A percentile compares a stretch with the other conserved stretches of the same genome.
Conservation (phyloP, 1,140 invertebrate species). For the Drosophila bipectinata region DNA sequence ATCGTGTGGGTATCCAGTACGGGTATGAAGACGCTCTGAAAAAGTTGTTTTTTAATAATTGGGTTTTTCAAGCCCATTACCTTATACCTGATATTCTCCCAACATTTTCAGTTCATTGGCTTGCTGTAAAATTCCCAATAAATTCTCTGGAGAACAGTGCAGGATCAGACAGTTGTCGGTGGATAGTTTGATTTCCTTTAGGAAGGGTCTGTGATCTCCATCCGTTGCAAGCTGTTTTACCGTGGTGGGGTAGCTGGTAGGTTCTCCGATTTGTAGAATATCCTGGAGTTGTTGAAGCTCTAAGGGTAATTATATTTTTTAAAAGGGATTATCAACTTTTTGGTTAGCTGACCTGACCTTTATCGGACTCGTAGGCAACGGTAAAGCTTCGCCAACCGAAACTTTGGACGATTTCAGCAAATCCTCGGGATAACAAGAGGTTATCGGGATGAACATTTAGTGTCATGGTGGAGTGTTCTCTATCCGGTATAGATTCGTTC, state of each 20-base stretch:
- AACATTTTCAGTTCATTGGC: constrained; percentile 93
- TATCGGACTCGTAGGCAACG: constrained; percentile 92
- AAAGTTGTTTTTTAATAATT: not conserved
- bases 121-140: constrained; percentile 89
- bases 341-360: constrained; percentile 76
- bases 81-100: constrained; percentile 88
- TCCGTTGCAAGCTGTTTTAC: constrained; percentile 86
- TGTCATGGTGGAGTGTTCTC: constrained; percentile 84
- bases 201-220: constrained; percentile 88
- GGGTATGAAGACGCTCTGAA: constrained; percentile 86
- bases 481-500: constrained; percentile 86
- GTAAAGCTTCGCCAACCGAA: constrained; percentile 92
- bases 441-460: constrained; percentile 92
- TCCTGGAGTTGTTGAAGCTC: constrained; percentile 93
- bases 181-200: constrained; percentile 91
- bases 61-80: not conserved
- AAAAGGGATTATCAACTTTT: not conserved
- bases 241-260: constrained; percentile 85
- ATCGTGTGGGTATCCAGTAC: constrained; percentile 89
- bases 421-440: constrained; percentile 88
- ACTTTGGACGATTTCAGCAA: constrained; percentile 89
- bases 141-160: constrained; percentile 89
- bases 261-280: constrained; percentile 89
- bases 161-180: constrained; percentile 91
- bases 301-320: constrained; percentile 29